Percentiles rank a stretch among this genome's conserved stretches.
Conservation (phyloP, 2,888 invertebrate species). For the Cylloceria caligata region DNA sequence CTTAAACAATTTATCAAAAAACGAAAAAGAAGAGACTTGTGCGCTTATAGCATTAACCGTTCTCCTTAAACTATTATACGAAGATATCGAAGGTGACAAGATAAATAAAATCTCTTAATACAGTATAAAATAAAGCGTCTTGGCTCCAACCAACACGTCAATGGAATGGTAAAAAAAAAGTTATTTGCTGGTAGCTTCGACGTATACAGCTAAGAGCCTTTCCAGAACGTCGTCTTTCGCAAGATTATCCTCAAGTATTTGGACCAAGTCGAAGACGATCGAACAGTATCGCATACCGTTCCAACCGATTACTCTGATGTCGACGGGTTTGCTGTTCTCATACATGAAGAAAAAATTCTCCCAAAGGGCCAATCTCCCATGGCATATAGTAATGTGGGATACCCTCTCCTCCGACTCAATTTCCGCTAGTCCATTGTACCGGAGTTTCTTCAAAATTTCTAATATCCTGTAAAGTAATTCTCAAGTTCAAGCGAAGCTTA, state of each 20-base stretch:
- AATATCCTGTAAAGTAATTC: slow-evolving; percentile 66
- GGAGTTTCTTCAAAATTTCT: slow-evolving; percentile 62
- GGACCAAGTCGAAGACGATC: slow-evolving; percentile 76
- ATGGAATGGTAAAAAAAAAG: background rate
- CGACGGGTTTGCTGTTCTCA: slow-evolving; percentile 72
- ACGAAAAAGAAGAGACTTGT: too few species aligned
- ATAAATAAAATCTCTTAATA: too few species aligned
- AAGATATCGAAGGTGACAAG: too few species aligned
- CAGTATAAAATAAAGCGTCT: too few species aligned
- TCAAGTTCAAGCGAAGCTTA: slow-evolving; percentile 17
- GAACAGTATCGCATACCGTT: slow-evolving; percentile 77
- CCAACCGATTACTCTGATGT: slow-evolving; percentile 79
- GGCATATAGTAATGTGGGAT: slow-evolving; percentile 75
- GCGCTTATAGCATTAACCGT: too few species aligned
- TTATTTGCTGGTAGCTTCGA: slow-evolving; percentile 18
- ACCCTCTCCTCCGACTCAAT: slow-evolving; percentile 66
- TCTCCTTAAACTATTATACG: too few species aligned
- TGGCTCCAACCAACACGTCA: too few species aligned
- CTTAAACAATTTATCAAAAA: too few species aligned
- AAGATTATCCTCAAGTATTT: slow-evolving; percentile 67
- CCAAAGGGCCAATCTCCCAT: slow-evolving; percentile 73
- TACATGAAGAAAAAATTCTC: slow-evolving; percentile 76
- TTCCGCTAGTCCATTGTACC: slow-evolving; percentile 28
- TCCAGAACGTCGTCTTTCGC: slow-evolving; percentile 10
- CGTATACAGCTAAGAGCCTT: slow-evolving; percentile 50